Evolutionary conservation across 1,140 invertebrate species (phyloP), one percentile per base, ranked within the genome.

Genomic region (Steinernema khuongi): DNA sequence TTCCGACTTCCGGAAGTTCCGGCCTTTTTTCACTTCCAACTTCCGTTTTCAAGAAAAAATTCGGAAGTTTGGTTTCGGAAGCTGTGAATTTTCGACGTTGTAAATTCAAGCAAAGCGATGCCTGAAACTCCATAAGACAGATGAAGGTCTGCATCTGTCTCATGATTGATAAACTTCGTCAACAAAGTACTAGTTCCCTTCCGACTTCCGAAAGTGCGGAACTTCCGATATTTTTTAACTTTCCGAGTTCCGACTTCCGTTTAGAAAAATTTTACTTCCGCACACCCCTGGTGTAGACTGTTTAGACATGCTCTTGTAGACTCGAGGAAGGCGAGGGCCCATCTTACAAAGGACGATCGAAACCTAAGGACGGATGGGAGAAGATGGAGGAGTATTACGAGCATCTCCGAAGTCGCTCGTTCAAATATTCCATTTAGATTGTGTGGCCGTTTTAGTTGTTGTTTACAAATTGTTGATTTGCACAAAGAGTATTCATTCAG

Each of bases 401-500:
- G 1, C 85, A 85, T 76, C 77, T 84, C n/a, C 75, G 84, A 26
- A 72, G 60, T n/a, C 36, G 82, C 69, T 31, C 74, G n/a, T 31
- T 84, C 32, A 84, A 84, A 76, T 82, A 85, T 72, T 81, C 82
- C 18, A 72, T 83, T 74, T 85, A 79, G 71, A 33, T 44, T 36
- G 71, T 70, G 71, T 30, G 28, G 36, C 31, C 73, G 31, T 67
- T 79, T 78, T 72, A 68, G 78, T 71, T 68, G 17, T 68, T 50
- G 4, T 22, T 68, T 69, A 41, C 36, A 31, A 36, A 66, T 78
- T 60, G 36, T 68, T 79, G 28, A 1, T 33, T 60, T 60, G 22
- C 50, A 11, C 50, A 60, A 60, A 60, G 22, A 60, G 36, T n/a
- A 41, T 41, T 41, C 7, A 7, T 60, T 26, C 26, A 17, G 19